Percentiles rank a stretch among this genome's conserved stretches.
Evolutionary conservation across 2,888 invertebrate genomes (phyloP).

Genomic region (Tipula unca): DNA sequence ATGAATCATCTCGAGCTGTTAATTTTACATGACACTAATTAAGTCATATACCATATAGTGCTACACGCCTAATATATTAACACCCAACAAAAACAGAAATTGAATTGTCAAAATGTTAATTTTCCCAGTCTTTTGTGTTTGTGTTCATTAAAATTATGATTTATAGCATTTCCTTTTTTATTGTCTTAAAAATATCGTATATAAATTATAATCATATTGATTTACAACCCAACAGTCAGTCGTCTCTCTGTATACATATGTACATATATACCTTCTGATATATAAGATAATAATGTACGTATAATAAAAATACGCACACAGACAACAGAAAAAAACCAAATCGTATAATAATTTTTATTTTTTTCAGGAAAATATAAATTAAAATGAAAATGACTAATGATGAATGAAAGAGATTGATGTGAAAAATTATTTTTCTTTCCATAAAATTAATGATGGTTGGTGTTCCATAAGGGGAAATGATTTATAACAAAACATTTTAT

Average conservation of each 20-base stretch:
- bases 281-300: not conserved
- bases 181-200: not conserved
- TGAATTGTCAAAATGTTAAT: not conserved
- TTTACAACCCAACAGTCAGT: not conserved
- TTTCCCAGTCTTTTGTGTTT: not conserved
- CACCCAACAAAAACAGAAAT: not conserved
- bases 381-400: conserved; percentile 14
- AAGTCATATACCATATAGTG: not conserved
- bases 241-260: not conserved
- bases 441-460: conserved; percentile 8
- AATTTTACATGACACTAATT: not conserved
- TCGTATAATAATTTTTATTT: not conserved
- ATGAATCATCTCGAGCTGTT: not conserved
- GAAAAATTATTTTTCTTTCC: conserved; percentile 2
- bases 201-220: not conserved
- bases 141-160: conserved; percentile 14
- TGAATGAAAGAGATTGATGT: conserved; percentile 8
- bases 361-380: not conserved
- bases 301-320: not conserved
- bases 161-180: not conserved
- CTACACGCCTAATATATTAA: not conserved
- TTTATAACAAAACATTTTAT: not conserved
- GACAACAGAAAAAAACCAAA: not conserved
- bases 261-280: no score
- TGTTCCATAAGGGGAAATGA: conserved; percentile 8